phyloP scores from a whole-genome alignment of 2,888 invertebrate genomes.

The Pyrrhosoma nymphula region DNA sequence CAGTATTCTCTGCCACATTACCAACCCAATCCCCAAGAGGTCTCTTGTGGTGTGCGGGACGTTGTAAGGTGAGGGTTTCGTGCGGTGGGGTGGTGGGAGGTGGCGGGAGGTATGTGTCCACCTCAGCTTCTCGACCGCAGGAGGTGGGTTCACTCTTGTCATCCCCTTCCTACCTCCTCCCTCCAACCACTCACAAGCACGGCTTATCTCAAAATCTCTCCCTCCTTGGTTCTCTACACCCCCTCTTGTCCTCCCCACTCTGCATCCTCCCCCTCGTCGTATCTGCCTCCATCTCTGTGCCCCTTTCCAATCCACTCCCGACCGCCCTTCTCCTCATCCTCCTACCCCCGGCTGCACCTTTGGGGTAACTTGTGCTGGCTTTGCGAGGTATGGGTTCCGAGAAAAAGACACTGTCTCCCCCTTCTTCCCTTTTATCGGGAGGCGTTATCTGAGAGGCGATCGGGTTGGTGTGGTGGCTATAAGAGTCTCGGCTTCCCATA shows the following conservation, averaged over 20 bases:
- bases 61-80: background rate
- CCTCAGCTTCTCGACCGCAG: slow-evolving; percentile 46
- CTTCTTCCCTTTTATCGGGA: background rate
- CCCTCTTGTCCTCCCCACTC: slow-evolving; percentile 11
- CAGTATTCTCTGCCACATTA: background rate
- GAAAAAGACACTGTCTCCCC: slow-evolving; percentile 7
- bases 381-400: slow-evolving; percentile 30
- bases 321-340: background rate
- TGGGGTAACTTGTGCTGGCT: background rate
- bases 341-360: slow-evolving; percentile 5
- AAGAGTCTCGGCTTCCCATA: no score
- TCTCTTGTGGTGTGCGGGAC: background rate
- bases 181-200: background rate
- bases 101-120: slow-evolving; percentile 22
- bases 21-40: background rate
- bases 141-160: background rate
- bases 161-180: background rate
- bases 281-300: background rate
- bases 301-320: background rate
- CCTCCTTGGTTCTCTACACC: background rate
- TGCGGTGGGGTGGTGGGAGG: background rate
- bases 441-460: slow-evolving; percentile 28
- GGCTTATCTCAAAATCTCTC: slow-evolving; percentile 3
- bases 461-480: no score
- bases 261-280: background rate